Conservation (phyloP, 2,888 invertebrate species). For the Altica lythri region DNA sequence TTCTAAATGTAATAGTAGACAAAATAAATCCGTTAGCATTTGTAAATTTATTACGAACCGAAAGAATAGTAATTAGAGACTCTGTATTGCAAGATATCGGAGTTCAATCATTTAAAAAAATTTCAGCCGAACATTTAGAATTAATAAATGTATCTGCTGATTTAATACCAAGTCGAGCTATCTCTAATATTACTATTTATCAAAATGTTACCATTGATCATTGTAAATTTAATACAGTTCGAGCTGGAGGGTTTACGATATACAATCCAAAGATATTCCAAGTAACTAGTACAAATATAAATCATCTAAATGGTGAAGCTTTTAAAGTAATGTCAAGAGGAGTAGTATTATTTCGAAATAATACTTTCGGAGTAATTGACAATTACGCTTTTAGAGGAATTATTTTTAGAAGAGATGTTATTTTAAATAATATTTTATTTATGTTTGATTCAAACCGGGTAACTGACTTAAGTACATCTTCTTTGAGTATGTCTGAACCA, state of each 20-base stretch:
- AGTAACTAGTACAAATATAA: constrained; percentile 65
- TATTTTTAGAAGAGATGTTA: constrained; percentile 59
- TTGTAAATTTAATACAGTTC: constrained; percentile 66
- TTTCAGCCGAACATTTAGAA: constrained; percentile 69
- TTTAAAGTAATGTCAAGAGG: constrained; percentile 67
- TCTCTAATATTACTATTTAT: constrained; percentile 74
- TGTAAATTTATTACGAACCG: constrained; percentile 64
- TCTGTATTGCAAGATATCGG: constrained; percentile 67
- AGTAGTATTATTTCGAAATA: constrained; percentile 69
- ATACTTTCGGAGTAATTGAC: constrained; percentile 63
- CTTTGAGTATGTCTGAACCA: constrained; percentile 65
- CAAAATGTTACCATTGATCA: constrained; percentile 70
- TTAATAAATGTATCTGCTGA: constrained; percentile 66
- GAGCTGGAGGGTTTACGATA: constrained; percentile 73
- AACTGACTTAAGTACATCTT: constrained; percentile 61
- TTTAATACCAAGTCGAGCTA: constrained; percentile 69
- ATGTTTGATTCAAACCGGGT: constrained; percentile 69
- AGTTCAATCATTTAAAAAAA: constrained; percentile 79
- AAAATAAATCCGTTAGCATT: constrained; percentile 74
- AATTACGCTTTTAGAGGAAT: constrained; percentile 69
- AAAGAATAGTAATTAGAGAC: constrained; percentile 67
- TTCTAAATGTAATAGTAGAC: constrained; percentile 66
- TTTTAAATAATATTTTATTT: constrained; percentile 59
- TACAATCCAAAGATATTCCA: constrained; percentile 66
- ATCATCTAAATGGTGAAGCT: constrained; percentile 67